A percentile compares a stretch with the other conserved stretches of the same genome.
These are phyloP conservation scores for Machimus atricapillus DNA, from an alignment of 2,888 invertebrate genomes.

Conservation along the genomic window DNA sequence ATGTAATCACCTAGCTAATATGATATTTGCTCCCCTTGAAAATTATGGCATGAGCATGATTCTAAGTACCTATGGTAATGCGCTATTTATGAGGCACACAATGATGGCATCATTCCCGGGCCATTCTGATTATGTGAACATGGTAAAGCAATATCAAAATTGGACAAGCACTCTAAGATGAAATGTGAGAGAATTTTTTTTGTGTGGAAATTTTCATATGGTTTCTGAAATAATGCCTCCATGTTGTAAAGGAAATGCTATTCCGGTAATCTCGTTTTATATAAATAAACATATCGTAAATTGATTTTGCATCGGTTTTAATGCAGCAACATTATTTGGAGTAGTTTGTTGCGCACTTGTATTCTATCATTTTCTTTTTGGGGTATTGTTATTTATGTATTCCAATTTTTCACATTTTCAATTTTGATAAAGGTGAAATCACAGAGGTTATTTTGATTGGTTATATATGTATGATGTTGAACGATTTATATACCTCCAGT, in stretches of 20 bases:
- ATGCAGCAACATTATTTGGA: background rate
- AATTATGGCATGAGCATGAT: background rate
- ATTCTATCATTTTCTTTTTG: no score
- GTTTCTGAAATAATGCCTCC: background rate
- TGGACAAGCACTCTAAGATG: background rate
- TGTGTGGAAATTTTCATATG: background rate
- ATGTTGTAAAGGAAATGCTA: background rate
- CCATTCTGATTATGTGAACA: background rate
- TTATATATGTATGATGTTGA: no score
- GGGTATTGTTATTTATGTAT: no score
- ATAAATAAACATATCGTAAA: background rate
- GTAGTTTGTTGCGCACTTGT: no score
- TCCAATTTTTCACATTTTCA: no score
- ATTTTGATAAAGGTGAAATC: no score
- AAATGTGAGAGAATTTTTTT: background rate
- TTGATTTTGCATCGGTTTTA: background rate
- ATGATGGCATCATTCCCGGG: background rate
- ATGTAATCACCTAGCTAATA: constrained; percentile 18
- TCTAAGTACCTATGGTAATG: background rate
- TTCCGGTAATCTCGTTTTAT: background rate
- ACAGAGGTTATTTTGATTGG: no score
- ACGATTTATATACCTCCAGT: no score
- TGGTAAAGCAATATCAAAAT: constrained; percentile 2
- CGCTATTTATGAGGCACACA: background rate
- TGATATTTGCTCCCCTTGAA: background rate